Conservation (phyloP, 2,888 invertebrate species). For the Lasioglossum oenotherae region DNA sequence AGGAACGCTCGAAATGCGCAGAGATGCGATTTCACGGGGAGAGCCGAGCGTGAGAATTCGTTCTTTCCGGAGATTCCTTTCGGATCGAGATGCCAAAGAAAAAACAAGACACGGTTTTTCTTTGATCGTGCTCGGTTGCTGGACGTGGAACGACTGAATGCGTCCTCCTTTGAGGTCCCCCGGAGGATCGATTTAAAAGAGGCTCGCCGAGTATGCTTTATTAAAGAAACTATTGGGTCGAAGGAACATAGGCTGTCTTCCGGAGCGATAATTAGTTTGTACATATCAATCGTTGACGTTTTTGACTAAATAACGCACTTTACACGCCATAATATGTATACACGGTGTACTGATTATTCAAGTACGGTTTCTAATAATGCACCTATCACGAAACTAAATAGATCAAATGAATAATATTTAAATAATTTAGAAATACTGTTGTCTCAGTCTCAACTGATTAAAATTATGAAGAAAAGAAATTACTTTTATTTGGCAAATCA, state of each 20-base stretch:
- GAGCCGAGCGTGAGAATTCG: slow-evolving; percentile 45
- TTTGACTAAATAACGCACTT: no score
- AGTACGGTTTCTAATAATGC: no score
- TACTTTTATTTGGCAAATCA: no score
- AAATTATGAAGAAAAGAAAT: no score
- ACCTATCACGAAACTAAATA: no score
- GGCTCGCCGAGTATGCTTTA: not conserved
- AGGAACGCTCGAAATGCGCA: slow-evolving; percentile 35
- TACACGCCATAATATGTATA: no score
- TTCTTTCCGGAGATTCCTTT: slow-evolving; percentile 28
- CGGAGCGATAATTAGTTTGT: not conserved
- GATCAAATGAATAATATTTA: no score
- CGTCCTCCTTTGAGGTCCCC: not conserved
- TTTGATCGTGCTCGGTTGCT: slow-evolving; percentile 4
- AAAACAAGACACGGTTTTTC: slow-evolving; percentile 23
- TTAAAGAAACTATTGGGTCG: not conserved
- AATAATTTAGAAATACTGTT: no score
- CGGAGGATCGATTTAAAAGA: not conserved
- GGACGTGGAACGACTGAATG: not conserved
- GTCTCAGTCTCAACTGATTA: no score
- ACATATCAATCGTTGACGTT: not conserved
- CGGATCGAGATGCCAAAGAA: slow-evolving; percentile 1
- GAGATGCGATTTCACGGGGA: slow-evolving; percentile 43
- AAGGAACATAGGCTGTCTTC: not conserved
- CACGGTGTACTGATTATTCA: no score